Evolutionary conservation across 2,797 vertebrate genomes (phyloP), one percentile per base, ranked within the genome.

Genomic region (Gymnoscopelus microlampas): DNA sequence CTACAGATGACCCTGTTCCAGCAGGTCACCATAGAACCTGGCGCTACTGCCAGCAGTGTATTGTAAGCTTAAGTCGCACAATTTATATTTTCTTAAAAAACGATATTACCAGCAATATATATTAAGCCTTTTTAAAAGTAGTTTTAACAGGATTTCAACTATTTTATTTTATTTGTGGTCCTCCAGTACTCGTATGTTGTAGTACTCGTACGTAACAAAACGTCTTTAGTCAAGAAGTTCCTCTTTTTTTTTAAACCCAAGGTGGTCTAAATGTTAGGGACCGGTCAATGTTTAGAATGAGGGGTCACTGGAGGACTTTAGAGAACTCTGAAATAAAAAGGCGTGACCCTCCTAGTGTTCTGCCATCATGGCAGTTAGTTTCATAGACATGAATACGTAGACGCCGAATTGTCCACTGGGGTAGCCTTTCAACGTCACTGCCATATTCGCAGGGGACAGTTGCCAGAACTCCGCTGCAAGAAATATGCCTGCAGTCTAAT

Each of bases 71-170:
- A 94, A 95, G 93, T 96, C 95, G 96, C 96, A 98, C 97, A 97
- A 96, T 97, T 96, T 94, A 92, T 98, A 98, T 98, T 98, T 98
- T 98, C 97, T 95, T 97, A 97, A 97, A 92, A 92, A 89, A 87
- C 88, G 88, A 83, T 87, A 90, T 95, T 95, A 97, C 96, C 96
- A 97, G 96, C 96, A 97, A 95, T 96, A 97, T 96, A 97, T 96
- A 96, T 96, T 93, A 94, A 94, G 94, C 92, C 87, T 97, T 97
- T 98, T 96, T 95, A 96, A 93, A 87, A 2, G 85, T 96, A 95
- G 94, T 96, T 96, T 95, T 95, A 95, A 96, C 95, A 88, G 92
- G 90, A 91, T 91, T 90, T 87, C 70, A 89, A 88, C 80, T 69
- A 77, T 88, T 87, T 86, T 83, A 84, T 85, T 90, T 87, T 60